Percentiles rank a stretch among this genome's conserved stretches.
phyloP scores from a whole-genome alignment of 2,113 vertebrate species.

The Scytalopus superciliaris region DNA sequence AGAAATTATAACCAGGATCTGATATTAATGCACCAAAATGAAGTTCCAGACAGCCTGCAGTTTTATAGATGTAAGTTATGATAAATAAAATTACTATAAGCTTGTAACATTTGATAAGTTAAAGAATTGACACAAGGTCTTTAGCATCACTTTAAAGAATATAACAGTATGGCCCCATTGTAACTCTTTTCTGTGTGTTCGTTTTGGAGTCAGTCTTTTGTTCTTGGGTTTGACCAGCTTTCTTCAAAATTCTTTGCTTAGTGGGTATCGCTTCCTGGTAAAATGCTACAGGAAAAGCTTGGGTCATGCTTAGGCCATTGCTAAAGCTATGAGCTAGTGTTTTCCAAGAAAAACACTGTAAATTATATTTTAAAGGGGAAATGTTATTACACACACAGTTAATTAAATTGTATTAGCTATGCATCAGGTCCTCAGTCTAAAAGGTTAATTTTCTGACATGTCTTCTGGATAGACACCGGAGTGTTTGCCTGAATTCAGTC shows the following conservation, averaged over 20 bases:
- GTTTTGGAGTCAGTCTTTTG: background rate
- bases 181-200: background rate
- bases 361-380: background rate
- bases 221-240: background rate
- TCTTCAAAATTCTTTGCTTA: background rate
- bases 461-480: background rate
- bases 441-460: background rate
- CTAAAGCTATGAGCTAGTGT: background rate
- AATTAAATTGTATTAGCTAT: slow-evolving; percentile 20
- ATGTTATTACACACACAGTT: background rate
- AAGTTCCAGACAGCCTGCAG: background rate
- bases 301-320: background rate
- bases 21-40: background rate
- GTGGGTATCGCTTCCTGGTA: background rate
- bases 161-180: background rate
- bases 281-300: background rate
- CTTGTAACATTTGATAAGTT: background rate
- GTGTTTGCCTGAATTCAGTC: background rate
- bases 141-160: background rate
- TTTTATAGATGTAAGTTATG: background rate
- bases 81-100: background rate
- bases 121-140: background rate
- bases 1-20: background rate
- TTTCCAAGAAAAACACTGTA: slow-evolving; percentile 10
- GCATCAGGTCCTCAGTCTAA: background rate